These are phyloP conservation scores for Aphidius gifuensis DNA, from an alignment of 1,140 invertebrate genomes.

Conservation along the genomic window DNA sequence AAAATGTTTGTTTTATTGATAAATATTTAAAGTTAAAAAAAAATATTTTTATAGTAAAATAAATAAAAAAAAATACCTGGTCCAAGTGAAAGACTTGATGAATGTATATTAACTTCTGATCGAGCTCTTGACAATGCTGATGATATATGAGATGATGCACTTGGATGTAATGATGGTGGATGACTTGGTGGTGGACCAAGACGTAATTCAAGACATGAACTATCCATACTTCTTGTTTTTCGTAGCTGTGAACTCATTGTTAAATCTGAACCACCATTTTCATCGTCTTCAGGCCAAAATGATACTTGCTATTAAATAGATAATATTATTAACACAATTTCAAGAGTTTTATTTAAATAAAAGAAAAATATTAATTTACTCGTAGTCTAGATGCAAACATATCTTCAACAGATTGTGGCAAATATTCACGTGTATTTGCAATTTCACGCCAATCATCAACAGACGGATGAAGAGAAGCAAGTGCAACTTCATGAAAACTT, in stretches of 20 bases:
- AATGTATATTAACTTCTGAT: slow-evolving; percentile 81
- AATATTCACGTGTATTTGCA: slow-evolving; percentile 77
- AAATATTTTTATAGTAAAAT: background rate
- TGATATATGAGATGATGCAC: slow-evolving; percentile 37
- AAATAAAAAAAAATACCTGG: slow-evolving; percentile 49
- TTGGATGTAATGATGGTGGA: slow-evolving; percentile 31
- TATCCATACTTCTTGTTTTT: slow-evolving; percentile 85
- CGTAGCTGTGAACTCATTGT: slow-evolving; percentile 71
- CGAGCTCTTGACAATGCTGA: slow-evolving; percentile 70
- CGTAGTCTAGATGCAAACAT: slow-evolving; percentile 75
- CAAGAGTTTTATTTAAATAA: background rate
- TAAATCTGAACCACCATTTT: slow-evolving; percentile 53
- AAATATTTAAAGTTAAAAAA: background rate
- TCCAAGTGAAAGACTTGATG: slow-evolving; percentile 60
- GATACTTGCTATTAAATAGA: slow-evolving; percentile 64
- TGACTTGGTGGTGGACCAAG: slow-evolving; percentile 42
- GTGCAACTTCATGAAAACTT: slow-evolving; percentile 78
- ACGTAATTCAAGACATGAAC: slow-evolving; percentile 77
- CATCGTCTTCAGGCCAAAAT: slow-evolving; percentile 74
- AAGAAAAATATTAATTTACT: slow-evolving; percentile 42
- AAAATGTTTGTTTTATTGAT: background rate
- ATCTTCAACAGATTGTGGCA: slow-evolving; percentile 76
- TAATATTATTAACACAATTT: background rate
- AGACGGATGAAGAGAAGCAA: slow-evolving; percentile 72
- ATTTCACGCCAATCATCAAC: slow-evolving; percentile 87